These are phyloP conservation scores for Poliocrania exsul DNA, from an alignment of 2,797 vertebrate genomes.

Conservation along the genomic window DNA sequence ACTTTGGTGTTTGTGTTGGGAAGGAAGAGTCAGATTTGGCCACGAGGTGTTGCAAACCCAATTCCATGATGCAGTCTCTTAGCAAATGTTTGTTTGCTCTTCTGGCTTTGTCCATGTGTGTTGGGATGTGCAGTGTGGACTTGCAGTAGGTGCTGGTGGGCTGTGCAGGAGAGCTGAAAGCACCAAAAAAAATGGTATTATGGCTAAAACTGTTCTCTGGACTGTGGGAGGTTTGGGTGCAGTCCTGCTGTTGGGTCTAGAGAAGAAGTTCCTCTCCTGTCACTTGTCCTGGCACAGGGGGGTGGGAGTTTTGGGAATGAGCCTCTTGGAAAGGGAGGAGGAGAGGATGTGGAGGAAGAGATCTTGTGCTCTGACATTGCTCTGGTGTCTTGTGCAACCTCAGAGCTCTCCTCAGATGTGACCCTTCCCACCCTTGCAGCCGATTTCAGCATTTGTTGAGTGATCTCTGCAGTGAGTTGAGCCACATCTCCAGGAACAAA, in stretches of 20 bases:
- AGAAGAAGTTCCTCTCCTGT: not conserved
- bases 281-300: rapidly evolving
- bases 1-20: not conserved
- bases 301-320: not conserved
- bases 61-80: not conserved
- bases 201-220: not conserved
- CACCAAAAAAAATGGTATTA: not conserved
- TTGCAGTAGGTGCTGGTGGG: not conserved
- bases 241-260: not conserved
- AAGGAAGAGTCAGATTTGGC: not conserved
- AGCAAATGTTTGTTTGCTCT: not conserved
- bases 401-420: not conserved
- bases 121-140: rapidly evolving
- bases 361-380: rapidly evolving
- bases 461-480: not conserved
- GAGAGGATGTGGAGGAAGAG: not conserved
- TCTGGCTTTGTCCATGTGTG: not conserved
- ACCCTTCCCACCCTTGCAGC: too few species aligned
- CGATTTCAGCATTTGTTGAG: not conserved
- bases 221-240: not conserved
- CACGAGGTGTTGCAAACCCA: not conserved
- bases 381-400: not conserved
- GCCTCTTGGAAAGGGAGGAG: not conserved
- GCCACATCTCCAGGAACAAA: not conserved
- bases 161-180: not conserved